phyloP scores from a whole-genome alignment of 35 echinoderm and acorn worm species.

The Lytechinus variegatus region DNA sequence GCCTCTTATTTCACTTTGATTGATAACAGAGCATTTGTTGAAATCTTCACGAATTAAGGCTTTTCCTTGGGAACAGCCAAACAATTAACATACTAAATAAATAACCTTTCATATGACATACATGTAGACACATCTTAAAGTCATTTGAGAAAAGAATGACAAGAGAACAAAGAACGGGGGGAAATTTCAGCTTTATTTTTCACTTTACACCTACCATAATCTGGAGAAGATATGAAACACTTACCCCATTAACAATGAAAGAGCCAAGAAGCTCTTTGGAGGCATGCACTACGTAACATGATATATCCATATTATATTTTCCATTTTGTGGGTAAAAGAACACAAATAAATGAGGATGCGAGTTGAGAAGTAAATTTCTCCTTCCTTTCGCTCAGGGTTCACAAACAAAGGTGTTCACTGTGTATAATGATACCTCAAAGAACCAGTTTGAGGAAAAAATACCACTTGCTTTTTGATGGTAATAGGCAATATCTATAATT shows the following conservation, averaged over 20 bases:
- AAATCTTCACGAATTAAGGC: no score
- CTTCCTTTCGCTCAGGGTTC: background rate
- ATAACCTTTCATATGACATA: no score
- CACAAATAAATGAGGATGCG: background rate
- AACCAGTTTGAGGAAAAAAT: background rate
- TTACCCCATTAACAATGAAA: background rate
- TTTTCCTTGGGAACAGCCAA: no score
- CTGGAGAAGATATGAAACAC: background rate
- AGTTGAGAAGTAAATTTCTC: background rate
- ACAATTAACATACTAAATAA: no score
- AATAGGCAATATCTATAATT: background rate
- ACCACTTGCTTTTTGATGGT: background rate
- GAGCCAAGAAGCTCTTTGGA: background rate
- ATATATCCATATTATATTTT: conserved; percentile 16
- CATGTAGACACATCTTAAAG: no score
- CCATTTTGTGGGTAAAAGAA: background rate
- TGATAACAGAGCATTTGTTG: no score
- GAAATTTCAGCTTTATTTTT: background rate
- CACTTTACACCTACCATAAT: background rate
- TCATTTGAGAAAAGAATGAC: no score
- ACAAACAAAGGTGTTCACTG: background rate
- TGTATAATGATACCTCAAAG: background rate
- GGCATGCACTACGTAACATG: background rate
- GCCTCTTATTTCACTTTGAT: no score
- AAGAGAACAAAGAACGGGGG: background rate